Evolutionary conservation across 1,140 invertebrate genomes (phyloP).

Genomic region (Drosophila ohnishii): DNA sequence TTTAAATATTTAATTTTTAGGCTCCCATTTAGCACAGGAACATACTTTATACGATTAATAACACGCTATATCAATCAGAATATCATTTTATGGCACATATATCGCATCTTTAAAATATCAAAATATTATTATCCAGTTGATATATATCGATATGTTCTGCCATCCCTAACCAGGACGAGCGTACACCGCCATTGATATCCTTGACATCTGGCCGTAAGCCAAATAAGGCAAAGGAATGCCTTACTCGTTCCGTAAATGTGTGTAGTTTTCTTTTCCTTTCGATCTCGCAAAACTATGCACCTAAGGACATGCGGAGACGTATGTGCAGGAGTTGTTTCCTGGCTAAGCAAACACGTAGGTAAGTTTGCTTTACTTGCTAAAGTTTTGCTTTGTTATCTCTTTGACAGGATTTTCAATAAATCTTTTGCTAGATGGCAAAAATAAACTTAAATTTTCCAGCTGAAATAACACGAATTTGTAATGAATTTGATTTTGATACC

Average conservation of each 20-base stretch:
- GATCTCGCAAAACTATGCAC: constrained; percentile 14
- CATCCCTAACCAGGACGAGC: constrained; percentile 1
- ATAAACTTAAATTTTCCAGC: not conserved
- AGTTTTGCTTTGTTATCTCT: constrained; percentile 6
- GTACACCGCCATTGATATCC: constrained; percentile 28
- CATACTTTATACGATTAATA: no score
- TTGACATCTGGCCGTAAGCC: constrained; percentile 46
- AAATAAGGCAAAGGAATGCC: constrained; percentile 36
- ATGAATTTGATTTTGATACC: not conserved
- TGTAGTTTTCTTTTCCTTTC: constrained; percentile 28
- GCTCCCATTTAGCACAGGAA: no score
- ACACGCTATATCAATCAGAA: not conserved
- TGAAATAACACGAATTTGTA: not conserved
- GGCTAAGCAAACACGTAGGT: constrained; percentile 21
- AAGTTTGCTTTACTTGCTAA: constrained; percentile 3
- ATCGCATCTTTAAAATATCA: not conserved
- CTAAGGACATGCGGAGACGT: not conserved
- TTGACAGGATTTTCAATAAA: not conserved
- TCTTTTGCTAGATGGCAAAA: not conserved
- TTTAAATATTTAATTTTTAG: no score
- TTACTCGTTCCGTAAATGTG: constrained; percentile 2
- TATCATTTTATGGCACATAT: not conserved
- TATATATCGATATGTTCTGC: not conserved
- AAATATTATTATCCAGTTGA: not conserved
- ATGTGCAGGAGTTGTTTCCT: not conserved